phyloP scores from a whole-genome alignment of 1,140 invertebrate species.

The Lordiphosa mommai region DNA sequence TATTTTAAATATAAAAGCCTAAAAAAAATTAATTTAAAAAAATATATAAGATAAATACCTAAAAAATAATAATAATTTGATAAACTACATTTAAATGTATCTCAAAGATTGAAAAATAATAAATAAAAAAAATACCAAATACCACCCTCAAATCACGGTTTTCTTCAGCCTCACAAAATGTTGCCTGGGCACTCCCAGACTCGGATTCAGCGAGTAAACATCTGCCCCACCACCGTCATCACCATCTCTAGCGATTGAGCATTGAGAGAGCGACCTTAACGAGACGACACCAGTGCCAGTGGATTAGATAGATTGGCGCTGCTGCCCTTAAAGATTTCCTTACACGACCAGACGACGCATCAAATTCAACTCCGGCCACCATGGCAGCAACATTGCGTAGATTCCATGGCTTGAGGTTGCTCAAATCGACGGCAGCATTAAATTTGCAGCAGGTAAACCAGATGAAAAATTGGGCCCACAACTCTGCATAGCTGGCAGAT shows the following conservation, averaged over 20 bases:
- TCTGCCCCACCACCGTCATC: slow-evolving; percentile 18
- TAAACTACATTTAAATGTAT: no score
- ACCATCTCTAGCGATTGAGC: slow-evolving; percentile 29
- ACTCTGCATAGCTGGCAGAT: no score
- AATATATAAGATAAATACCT: no score
- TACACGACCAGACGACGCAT: slow-evolving; percentile 65
- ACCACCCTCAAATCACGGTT: background rate
- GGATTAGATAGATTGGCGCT: slow-evolving; percentile 67
- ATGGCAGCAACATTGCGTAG: slow-evolving; percentile 91
- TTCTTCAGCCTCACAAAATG: slow-evolving; percentile 1
- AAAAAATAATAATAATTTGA: no score
- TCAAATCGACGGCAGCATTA: slow-evolving; percentile 68
- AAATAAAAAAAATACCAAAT: background rate
- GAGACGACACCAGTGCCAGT: slow-evolving; percentile 47
- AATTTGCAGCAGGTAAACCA: slow-evolving; percentile 73
- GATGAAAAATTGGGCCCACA: slow-evolving; percentile 20
- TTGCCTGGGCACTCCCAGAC: background rate
- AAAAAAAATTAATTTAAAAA: no score
- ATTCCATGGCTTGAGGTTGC: slow-evolving; percentile 87
- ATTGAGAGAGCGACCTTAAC: slow-evolving; percentile 42
- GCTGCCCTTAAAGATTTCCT: slow-evolving; percentile 70
- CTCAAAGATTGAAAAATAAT: no score
- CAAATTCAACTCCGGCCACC: slow-evolving; percentile 81
- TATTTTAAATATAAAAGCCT: no score
- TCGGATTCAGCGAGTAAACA: slow-evolving; percentile 18